A percentile compares a stretch with the other conserved stretches of the same genome.
These are phyloP conservation scores for Anarhynchus alexandrinus DNA, from an alignment of 2,113 vertebrate genomes.

Conservation along the genomic window DNA sequence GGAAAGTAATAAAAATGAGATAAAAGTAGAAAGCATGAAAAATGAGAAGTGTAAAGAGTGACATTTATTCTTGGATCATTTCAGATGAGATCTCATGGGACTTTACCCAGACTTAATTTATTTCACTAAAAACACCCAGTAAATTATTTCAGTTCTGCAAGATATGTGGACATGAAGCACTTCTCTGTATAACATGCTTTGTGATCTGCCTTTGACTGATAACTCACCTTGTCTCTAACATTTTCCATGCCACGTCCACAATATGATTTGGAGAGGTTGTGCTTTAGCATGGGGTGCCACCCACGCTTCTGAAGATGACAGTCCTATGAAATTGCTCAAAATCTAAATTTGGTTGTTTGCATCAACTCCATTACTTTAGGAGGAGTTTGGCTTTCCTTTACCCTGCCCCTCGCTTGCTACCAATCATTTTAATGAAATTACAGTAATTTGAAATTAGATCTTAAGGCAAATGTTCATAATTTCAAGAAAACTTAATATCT, in stretches of 20 bases:
- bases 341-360: neutral
- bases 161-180: neutral
- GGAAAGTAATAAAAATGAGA: neutral
- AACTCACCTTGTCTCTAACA: neutral
- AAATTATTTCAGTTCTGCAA: neutral
- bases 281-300: neutral
- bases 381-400: neutral
- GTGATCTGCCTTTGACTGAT: neutral
- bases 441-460: no score
- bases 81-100: neutral
- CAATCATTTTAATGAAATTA: no score
- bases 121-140: neutral
- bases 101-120: neutral
- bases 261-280: neutral
- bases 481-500: neutral
- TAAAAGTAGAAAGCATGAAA: neutral
- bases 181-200: neutral
- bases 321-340: neutral
- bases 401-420: neutral
- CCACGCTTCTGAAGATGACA: neutral
- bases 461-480: no score
- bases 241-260: neutral
- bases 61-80: neutral
- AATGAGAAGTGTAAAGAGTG: neutral
- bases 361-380: neutral